phyloP scores from a whole-genome alignment of 2,113 vertebrate genomes.

The Corapipo altera region DNA sequence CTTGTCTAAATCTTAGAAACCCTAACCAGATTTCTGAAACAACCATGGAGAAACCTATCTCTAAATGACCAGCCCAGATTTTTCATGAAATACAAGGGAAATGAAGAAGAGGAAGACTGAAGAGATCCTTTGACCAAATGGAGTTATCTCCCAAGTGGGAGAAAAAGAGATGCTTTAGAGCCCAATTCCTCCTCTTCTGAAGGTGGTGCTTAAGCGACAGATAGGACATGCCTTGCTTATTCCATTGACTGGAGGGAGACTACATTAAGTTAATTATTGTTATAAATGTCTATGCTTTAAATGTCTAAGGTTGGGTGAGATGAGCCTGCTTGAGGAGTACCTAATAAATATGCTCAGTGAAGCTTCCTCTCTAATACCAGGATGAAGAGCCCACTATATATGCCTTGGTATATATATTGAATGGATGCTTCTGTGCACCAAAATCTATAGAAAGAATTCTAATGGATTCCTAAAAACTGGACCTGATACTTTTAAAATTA shows the following conservation, averaged over 20 bases:
- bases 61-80: background rate
- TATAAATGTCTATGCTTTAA: background rate
- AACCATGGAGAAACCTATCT: background rate
- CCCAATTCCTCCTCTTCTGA: background rate
- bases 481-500: background rate
- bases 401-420: background rate
- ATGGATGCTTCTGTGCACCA: background rate
- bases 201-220: background rate
- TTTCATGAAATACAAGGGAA: background rate
- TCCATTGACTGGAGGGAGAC: background rate
- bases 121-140: background rate
- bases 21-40: background rate
- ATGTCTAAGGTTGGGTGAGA: background rate
- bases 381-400: background rate
- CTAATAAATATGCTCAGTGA: background rate
- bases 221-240: background rate
- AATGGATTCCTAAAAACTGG: background rate
- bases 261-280: background rate
- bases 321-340: background rate
- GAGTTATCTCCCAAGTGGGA: background rate
- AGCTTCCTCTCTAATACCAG: background rate
- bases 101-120: background rate
- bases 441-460: background rate
- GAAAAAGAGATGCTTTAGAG: background rate
- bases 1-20: background rate